Evolutionary conservation across 2,888 invertebrate species (phyloP).

Genomic region (Gymnosoma rotundatum): DNA sequence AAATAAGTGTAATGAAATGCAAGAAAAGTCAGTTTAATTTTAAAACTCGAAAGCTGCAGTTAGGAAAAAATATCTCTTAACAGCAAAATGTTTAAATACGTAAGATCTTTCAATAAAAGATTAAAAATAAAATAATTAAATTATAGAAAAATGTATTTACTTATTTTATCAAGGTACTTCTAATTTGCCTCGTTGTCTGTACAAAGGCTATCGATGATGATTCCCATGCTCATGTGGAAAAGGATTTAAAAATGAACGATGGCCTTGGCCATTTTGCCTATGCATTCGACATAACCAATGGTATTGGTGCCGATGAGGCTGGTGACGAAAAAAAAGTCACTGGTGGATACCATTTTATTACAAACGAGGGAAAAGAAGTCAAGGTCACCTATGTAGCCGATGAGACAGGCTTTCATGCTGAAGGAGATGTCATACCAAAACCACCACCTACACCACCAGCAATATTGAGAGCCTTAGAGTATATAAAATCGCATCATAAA

Average conservation of each 20-base stretch:
- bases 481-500: slow-evolving; percentile 76
- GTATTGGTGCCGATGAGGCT: slow-evolving; percentile 76
- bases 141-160: slow-evolving; percentile 3
- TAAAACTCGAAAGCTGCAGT: slow-evolving; percentile 14
- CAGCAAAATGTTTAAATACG: slow-evolving; percentile 74
- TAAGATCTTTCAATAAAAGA: slow-evolving; percentile 68
- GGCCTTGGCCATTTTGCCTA: slow-evolving; percentile 76
- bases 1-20: slow-evolving; percentile 37
- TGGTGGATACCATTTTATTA: slow-evolving; percentile 74
- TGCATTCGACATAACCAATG: slow-evolving; percentile 75
- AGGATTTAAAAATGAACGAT: slow-evolving; percentile 75
- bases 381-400: slow-evolving; percentile 77
- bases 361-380: slow-evolving; percentile 77
- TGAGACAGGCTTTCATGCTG: slow-evolving; percentile 77
- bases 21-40: slow-evolving; percentile 45
- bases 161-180: slow-evolving; percentile 65
- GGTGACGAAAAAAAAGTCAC: slow-evolving; percentile 76
- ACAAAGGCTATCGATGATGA: slow-evolving; percentile 74
- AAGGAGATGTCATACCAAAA: slow-evolving; percentile 76
- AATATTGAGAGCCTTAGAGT: slow-evolving; percentile 76
- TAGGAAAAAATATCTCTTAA: not conserved
- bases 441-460: slow-evolving; percentile 78
- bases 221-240: slow-evolving; percentile 74
- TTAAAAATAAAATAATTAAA: not conserved
- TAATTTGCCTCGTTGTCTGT: slow-evolving; percentile 69